Base-by-base conservation (phyloP, 1,140 invertebrate species). In the Bombus picipes region DNA sequence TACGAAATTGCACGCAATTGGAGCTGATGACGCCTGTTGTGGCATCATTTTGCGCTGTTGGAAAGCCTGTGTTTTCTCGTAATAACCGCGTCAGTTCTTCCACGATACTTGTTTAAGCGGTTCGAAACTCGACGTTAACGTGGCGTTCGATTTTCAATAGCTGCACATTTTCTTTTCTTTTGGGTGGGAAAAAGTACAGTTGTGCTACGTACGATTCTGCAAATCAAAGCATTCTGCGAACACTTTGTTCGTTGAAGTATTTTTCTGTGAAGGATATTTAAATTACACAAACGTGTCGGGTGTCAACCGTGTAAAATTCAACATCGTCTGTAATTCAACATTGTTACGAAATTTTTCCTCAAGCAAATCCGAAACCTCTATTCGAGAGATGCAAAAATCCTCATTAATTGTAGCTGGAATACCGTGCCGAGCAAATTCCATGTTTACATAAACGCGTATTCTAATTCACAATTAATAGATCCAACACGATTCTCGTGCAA, bases 1-100 rank as follows among this genome's bases (percentile, higher is more conserved):
- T 43, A 57, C 75, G 65, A 88, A 87, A 88, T 77, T 84, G 85
- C 76, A 73, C 77, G 82, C 86, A 66, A 83, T 88, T 84, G 82
- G 71, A 81, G 75, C 75, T 47, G 77, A 89, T 81, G 86, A 85
- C 68, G 83, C 82, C 41, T 57, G 81, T 83, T 47, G 75, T 13
- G 53, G 75, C 77, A 65, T 79, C 78, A 73, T 89, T 88, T 70
- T 57, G 34, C 87, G 41, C 39, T 34, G 37, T 15, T 25, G 10
- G 32, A 68, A 34, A 62, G 10, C 65, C 74, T 71, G 39, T 57
- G 37, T 57, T 78, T 83, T 68, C 43, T 39, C 25, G 34, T 83
- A 83, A 83, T 78, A 70, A 84, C 47, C 28, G 43, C 22, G 47
- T 53, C 47, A 22, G 47, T 53, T 53, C 47, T 22, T 53, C 1